A percentile compares a stretch with the other conserved stretches of the same genome.
phyloP scores from a whole-genome alignment of 2,113 vertebrate species.

The Probosciger aterrimus region DNA sequence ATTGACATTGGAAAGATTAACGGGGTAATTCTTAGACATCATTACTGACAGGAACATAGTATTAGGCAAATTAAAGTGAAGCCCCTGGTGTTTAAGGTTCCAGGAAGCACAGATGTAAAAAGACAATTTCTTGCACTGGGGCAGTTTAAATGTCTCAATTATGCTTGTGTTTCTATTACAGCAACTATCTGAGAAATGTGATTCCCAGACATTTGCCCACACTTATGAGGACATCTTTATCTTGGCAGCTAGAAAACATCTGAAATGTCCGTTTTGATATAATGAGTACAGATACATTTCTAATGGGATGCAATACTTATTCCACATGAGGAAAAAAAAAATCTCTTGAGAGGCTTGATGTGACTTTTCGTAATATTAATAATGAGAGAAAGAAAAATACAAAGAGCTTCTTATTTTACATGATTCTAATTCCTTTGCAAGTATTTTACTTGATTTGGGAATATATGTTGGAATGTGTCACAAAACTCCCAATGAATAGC shows the following conservation, averaged over 20 bases:
- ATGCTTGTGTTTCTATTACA: conserved; percentile 48
- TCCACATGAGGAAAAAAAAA: background rate
- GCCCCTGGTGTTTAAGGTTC: conserved; percentile 49
- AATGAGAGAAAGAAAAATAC: background rate
- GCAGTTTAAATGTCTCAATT: conserved; percentile 62
- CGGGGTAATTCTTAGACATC: conserved; percentile 4
- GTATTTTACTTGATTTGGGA: background rate
- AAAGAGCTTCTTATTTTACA: background rate
- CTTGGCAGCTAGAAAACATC: conserved; percentile 14
- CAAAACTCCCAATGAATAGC: background rate
- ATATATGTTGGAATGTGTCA: background rate
- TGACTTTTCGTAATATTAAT: background rate
- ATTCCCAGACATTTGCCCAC: conserved; percentile 37
- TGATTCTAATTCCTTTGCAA: background rate
- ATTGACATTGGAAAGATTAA: conserved; percentile 55
- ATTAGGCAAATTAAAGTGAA: conserved; percentile 59
- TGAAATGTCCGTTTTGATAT: conserved; percentile 35
- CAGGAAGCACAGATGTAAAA: conserved; percentile 44
- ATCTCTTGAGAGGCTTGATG: background rate
- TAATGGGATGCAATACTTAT: background rate
- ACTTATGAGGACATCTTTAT: conserved; percentile 7
- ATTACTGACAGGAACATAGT: conserved; percentile 41
- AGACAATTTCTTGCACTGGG: conserved; percentile 40
- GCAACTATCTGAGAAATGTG: conserved; percentile 9
- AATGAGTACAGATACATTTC: background rate